phyloP scores from a whole-genome alignment of 2,113 vertebrate species.

The Natator depressus region DNA sequence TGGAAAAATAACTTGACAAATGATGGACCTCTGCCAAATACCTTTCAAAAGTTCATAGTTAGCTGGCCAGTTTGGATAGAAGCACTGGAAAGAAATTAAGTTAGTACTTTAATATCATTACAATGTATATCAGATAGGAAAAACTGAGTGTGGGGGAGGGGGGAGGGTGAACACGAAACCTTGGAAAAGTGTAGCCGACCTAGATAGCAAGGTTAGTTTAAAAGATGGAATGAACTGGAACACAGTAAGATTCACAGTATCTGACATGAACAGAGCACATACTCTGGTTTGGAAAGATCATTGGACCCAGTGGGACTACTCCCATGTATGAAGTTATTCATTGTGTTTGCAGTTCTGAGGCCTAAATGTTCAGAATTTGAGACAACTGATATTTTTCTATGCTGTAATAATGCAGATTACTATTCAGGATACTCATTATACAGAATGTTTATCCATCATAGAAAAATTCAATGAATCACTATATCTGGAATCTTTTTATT shows the following conservation, averaged over 20 bases:
- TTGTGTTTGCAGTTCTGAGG: background rate
- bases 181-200: conserved; percentile 3
- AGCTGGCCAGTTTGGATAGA: conserved; percentile 12
- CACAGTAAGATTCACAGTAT: background rate
- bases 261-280: background rate
- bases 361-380: fast-evolving
- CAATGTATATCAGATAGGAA: background rate
- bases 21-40: conserved; percentile 21
- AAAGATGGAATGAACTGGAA: conserved; percentile 1
- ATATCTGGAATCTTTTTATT: background rate
- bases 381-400: background rate
- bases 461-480: background rate
- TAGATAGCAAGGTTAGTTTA: background rate
- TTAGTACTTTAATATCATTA: conserved; percentile 10
- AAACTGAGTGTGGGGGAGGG: background rate
- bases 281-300: background rate
- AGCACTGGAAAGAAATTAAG: background rate
- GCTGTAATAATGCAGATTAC: background rate
- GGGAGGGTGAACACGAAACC: conserved; percentile 6
- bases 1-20: conserved; percentile 50
- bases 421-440: background rate
- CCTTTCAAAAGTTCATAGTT: conserved; percentile 9
- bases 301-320: background rate
- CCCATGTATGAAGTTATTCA: fast-evolving
- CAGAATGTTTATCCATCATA: background rate